Evolutionary conservation across 2,113 vertebrate genomes (phyloP).

Genomic region (Stictonetta naevosa): DNA sequence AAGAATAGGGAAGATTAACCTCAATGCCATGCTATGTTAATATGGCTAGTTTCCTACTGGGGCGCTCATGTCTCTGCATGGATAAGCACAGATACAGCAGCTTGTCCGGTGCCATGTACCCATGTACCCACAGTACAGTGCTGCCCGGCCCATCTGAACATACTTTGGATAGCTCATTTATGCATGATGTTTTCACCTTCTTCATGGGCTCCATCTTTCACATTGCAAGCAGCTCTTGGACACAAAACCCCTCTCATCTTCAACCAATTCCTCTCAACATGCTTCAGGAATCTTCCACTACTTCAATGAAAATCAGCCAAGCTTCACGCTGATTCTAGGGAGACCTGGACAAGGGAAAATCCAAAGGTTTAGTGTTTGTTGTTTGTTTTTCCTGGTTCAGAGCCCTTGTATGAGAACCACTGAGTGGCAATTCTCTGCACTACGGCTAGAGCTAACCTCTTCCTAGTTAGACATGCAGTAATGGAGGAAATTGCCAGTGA

Average conservation of each 20-base stretch:
- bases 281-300: neutral
- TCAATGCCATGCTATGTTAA: neutral
- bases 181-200: neutral
- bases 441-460: neutral
- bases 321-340: neutral
- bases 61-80: neutral
- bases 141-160: neutral
- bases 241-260: neutral
- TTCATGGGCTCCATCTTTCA: neutral
- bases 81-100: neutral
- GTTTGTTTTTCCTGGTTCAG: neutral
- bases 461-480: neutral
- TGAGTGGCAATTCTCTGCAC: neutral
- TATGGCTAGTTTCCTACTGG: neutral
- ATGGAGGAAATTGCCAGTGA: neutral
- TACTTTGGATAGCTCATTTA: neutral
- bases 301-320: neutral
- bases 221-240: neutral
- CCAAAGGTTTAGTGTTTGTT: neutral
- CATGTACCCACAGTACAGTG: neutral
- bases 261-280: neutral
- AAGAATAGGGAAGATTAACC: neutral
- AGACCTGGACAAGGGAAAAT: neutral
- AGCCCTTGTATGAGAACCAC: neutral
- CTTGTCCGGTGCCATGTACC: neutral